Evolutionary conservation across 2,113 vertebrate species (phyloP).

Genomic region (Ophiodon elongatus): DNA sequence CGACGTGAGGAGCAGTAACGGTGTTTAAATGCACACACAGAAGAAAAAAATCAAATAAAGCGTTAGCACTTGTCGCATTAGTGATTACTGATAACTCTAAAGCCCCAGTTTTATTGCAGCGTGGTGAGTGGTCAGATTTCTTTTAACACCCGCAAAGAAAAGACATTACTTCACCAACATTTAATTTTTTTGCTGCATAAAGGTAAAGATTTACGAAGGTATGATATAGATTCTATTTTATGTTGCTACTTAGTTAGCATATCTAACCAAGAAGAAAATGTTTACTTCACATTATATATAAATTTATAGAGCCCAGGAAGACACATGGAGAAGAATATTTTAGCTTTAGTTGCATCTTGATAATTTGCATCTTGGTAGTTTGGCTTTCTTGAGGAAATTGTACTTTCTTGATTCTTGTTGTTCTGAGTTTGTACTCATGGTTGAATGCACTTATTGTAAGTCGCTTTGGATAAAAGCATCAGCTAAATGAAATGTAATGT

Average conservation of each 20-base stretch:
- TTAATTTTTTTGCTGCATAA: conserved; percentile 1
- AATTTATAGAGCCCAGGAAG: background rate
- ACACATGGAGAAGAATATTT: background rate
- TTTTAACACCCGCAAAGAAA: background rate
- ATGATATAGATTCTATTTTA: background rate
- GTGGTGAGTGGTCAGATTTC: conserved; percentile 2
- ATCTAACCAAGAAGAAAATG: background rate
- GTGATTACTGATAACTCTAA: background rate
- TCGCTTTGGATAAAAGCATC: no score
- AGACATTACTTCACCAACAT: background rate
- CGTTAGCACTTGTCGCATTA: background rate
- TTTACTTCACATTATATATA: background rate
- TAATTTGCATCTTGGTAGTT: no score
- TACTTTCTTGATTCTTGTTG: no score
- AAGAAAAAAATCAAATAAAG: background rate
- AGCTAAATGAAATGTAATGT: no score
- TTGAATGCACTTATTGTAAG: no score
- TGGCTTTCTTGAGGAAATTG: no score
- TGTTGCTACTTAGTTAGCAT: background rate
- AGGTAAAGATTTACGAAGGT: background rate
- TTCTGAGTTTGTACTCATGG: no score
- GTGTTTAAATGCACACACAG: conserved; percentile 10
- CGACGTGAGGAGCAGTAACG: background rate
- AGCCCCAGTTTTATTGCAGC: background rate
- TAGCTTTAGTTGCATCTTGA: background rate